Evolutionary conservation across 2,113 vertebrate genomes (phyloP).

Genomic region (Asarcornis scutulata): DNA sequence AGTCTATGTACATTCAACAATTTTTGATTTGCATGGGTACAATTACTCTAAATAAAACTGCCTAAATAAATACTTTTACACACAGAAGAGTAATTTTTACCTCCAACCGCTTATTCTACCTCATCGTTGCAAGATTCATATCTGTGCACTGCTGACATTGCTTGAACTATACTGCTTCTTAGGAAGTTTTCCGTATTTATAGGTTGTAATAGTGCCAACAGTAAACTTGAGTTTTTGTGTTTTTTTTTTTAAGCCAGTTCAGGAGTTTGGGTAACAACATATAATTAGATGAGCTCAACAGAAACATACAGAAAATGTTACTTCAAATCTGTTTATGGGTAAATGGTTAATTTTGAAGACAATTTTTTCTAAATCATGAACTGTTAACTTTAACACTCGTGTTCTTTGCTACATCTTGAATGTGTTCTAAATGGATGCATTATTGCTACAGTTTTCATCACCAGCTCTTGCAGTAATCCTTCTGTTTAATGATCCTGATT

Average conservation of each 20-base stretch:
- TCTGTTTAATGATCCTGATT: constrained; percentile 74
- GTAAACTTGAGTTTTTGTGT: not conserved
- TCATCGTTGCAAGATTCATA: not conserved
- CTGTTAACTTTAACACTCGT: constrained; percentile 44
- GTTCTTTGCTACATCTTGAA: constrained; percentile 1
- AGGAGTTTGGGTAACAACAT: not conserved
- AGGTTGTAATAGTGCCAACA: not conserved
- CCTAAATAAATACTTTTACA: not conserved
- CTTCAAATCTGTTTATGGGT: not conserved
- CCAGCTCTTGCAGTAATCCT: constrained; percentile 57
- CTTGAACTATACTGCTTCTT: not conserved
- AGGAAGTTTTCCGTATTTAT: not conserved
- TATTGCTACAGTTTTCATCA: constrained; percentile 47
- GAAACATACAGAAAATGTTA: not conserved
- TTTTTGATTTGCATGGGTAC: constrained; percentile 45
- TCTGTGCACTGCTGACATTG: not conserved
- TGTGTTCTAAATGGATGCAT: constrained; percentile 34
- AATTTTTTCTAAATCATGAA: constrained; percentile 59
- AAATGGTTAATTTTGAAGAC: constrained; percentile 37
- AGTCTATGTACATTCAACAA: constrained; percentile 20
- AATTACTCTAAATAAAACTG: constrained; percentile 32
- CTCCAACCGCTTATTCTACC: not conserved
- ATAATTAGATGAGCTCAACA: not conserved
- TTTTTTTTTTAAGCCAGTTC: not conserved
- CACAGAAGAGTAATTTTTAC: not conserved